phyloP scores from a whole-genome alignment of 2,797 vertebrate genomes.

The Odontamblyopus lacepedii region DNA sequence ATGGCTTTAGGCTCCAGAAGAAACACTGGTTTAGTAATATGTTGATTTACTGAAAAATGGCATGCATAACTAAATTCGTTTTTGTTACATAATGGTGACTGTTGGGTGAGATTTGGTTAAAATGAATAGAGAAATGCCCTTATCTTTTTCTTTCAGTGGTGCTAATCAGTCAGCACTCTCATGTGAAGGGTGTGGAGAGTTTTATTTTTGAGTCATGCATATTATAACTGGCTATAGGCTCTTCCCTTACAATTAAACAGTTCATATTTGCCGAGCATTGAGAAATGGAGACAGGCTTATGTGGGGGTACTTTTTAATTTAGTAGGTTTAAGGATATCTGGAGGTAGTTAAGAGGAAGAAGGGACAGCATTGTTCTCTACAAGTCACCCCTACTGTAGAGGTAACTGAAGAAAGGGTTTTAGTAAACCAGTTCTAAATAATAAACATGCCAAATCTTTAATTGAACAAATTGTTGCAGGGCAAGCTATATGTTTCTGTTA shows the following conservation, averaged over 20 bases:
- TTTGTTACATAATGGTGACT: not conserved
- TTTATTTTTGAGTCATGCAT: slow-evolving; percentile 53
- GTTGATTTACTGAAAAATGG: not conserved
- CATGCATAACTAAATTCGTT: not conserved
- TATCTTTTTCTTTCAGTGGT: not conserved
- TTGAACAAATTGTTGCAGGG: no score
- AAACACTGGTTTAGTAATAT: not conserved
- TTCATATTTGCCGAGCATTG: not conserved
- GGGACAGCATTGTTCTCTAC: not conserved
- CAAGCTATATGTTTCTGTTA: no score
- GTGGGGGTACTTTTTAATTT: not conserved
- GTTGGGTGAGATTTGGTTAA: not conserved
- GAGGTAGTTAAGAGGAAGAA: not conserved
- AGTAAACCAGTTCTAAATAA: no score
- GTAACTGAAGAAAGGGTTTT: no score
- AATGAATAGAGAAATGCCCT: not conserved
- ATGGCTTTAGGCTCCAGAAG: not conserved
- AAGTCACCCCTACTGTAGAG: no score
- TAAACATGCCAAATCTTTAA: no score
- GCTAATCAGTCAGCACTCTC: not conserved
- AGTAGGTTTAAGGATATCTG: not conserved
- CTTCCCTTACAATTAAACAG: not conserved
- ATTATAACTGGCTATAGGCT: slow-evolving; percentile 13
- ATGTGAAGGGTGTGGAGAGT: slow-evolving; percentile 30
- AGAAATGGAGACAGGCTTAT: slow-evolving; percentile 1